These are phyloP conservation scores for Neodon shergylaensis DNA, from an alignment of 2,113 vertebrate species.

Conservation along the genomic window DNA sequence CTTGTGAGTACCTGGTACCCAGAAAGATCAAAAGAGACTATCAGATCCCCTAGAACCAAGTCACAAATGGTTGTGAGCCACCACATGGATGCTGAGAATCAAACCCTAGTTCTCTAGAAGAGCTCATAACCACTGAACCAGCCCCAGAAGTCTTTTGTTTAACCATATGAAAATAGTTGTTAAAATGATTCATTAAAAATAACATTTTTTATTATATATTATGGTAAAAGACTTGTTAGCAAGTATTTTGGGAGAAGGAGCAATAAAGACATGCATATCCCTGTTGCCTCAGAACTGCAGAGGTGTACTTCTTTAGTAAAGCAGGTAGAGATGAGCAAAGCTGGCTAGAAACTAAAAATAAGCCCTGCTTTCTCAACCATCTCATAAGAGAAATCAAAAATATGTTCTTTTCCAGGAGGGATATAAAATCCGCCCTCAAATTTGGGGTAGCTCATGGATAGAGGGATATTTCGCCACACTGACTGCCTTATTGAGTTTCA, in stretches of 20 bases:
- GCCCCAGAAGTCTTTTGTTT: not conserved
- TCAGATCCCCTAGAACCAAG: not conserved
- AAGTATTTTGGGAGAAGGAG: not conserved
- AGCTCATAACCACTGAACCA: not conserved
- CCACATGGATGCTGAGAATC: not conserved
- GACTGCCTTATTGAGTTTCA: conserved; percentile 71
- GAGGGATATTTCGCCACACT: conserved; percentile 45
- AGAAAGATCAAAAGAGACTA: not conserved
- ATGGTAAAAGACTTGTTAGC: not conserved
- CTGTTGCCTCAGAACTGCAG: not conserved
- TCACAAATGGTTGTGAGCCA: not conserved
- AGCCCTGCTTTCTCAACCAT: not conserved
- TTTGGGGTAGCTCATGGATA: not conserved
- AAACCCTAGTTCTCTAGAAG: not conserved
- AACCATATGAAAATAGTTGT: not conserved
- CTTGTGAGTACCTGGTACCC: not conserved
- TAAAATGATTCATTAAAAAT: conserved; percentile 45
- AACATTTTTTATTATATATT: conserved; percentile 31
- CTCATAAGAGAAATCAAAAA: conserved; percentile 49
- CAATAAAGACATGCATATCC: not conserved
- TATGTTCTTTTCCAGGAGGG: conserved; percentile 15
- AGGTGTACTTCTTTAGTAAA: not conserved
- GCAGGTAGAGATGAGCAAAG: not conserved
- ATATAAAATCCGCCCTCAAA: conserved; percentile 41
- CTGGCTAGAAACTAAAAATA: not conserved